Base-by-base conservation (phyloP, 2,113 vertebrate genomes). In the Myotis brandtii region DNA sequence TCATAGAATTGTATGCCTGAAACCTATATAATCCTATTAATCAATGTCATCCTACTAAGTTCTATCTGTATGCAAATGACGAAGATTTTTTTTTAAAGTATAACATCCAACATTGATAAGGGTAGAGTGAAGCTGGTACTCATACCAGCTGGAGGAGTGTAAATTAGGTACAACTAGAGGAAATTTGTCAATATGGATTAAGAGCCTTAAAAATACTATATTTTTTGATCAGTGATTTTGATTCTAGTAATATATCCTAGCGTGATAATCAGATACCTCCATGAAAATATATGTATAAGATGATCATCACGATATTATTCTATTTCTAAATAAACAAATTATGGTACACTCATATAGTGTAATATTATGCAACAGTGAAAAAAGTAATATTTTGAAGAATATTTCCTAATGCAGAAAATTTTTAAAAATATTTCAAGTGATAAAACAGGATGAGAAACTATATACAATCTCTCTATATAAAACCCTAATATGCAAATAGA, bases 211-310 rank as follows among this genome's bases (percentile, higher is more conserved):
- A 80, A 81, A 18, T 64, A 9, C 6, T 75, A 10, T 48, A 20
- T 72, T 80, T 85, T 84, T 56, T 59, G 8, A 91, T 76, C 52
- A 72, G 20, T 72, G 43, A 86, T 67, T 94, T 90, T 86, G 73
- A 50, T 59, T 92, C 79, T 80, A 81, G 56, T 72, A 95, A 34
- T 75, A 4, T 21, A 84, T 46, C 5, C 37, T 59, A 83, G 75
- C 27, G 3, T 66, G 56, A 72, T 67, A 32, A 67, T n/a, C 20
- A 84, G 11, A 79, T 73, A 56, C 2, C 0, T 17, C 21, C 64
- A 67, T 56, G 48, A 88, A 93, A 48, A 91, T 23, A 89, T 43
- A 59, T 83, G 21, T 48, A 56, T 34, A 91, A 87, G 13, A 48
- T 84, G 21, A 73, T 59, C 27, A 69, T 52, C 2, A 21, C 21